phyloP scores from a whole-genome alignment of 2,113 vertebrate genomes.

The Brachyistius frenatus region DNA sequence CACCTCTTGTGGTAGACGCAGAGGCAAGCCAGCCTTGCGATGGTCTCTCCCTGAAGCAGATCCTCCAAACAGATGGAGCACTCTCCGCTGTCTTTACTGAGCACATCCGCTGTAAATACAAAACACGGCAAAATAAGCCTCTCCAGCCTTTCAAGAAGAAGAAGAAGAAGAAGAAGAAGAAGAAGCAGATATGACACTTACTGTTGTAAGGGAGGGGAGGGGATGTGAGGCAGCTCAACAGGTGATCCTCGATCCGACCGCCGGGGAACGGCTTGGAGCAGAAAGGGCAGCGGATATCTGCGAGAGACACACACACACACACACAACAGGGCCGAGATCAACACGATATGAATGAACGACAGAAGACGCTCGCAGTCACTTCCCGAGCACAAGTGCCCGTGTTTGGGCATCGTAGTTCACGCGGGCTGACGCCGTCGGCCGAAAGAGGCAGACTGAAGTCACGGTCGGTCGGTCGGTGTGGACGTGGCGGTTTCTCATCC shows the following conservation, averaged over 20 bases:
- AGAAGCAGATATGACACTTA: conserved; percentile 61
- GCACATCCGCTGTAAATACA: conserved; percentile 81
- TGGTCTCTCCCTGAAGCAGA: conserved; percentile 85
- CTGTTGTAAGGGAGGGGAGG: conserved; percentile 86
- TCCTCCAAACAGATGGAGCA: conserved; percentile 87
- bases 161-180: not conserved
- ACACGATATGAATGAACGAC: conserved; percentile 34
- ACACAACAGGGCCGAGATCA: conserved; percentile 51
- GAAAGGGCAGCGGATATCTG: conserved; percentile 87
- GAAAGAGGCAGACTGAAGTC: no score
- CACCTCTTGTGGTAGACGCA: conserved; percentile 88
- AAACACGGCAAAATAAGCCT: conserved; percentile 37
- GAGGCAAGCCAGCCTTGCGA: conserved; percentile 85
- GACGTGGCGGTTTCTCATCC: no score
- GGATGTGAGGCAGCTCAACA: conserved; percentile 86
- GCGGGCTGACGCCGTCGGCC: not conserved
- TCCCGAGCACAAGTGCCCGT: not conserved
- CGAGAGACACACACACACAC: conserved; percentile 10
- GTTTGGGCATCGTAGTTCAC: conserved; percentile 46
- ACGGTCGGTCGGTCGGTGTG: no score
- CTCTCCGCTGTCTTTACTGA: conserved; percentile 87
- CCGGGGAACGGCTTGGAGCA: conserved; percentile 86
- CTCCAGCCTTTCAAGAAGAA: conserved; percentile 11
- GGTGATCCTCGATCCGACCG: conserved; percentile 85
- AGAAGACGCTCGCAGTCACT: conserved; percentile 14